These are phyloP conservation scores for Ridgeia piscesae DNA, from an alignment of 1,140 invertebrate species.

Conservation along the genomic window DNA sequence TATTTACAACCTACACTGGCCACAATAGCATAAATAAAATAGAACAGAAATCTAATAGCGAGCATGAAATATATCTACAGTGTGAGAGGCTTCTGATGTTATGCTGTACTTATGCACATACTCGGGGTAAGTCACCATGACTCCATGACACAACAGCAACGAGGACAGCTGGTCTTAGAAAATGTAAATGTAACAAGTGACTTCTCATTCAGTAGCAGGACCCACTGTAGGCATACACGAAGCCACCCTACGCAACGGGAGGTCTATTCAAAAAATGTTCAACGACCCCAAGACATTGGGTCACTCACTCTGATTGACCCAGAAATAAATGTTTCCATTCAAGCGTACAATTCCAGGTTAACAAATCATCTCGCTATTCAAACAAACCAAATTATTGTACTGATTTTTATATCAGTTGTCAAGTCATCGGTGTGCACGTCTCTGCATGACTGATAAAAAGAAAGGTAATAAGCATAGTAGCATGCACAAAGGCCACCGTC, in stretches of 20 bases:
- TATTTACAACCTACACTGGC: not conserved
- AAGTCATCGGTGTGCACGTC: not conserved
- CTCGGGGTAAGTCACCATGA: not conserved
- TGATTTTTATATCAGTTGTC: not conserved
- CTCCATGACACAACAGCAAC: not conserved
- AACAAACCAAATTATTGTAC: not conserved
- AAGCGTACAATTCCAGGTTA: not conserved
- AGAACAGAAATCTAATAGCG: too few relatives aligned
- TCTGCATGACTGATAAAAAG: not conserved
- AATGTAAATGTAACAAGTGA: not conserved
- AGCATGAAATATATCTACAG: not conserved
- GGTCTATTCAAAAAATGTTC: too few relatives aligned
- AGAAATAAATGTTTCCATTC: not conserved
- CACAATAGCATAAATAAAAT: not conserved
- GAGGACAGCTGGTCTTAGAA: not conserved
- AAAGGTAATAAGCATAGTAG: not conserved
- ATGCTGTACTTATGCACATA: too few relatives aligned
- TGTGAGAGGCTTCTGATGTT: not conserved
- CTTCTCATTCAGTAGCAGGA: not conserved
- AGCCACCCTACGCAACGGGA: not conserved
- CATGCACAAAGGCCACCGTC: not conserved
- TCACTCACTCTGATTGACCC: not conserved
- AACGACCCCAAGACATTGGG: not conserved
- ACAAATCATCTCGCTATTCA: not conserved
- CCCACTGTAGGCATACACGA: not conserved